Base-by-base conservation (phyloP, 37 sponge, comb jelly and placozoan species). In the Geodia barretti region DNA sequence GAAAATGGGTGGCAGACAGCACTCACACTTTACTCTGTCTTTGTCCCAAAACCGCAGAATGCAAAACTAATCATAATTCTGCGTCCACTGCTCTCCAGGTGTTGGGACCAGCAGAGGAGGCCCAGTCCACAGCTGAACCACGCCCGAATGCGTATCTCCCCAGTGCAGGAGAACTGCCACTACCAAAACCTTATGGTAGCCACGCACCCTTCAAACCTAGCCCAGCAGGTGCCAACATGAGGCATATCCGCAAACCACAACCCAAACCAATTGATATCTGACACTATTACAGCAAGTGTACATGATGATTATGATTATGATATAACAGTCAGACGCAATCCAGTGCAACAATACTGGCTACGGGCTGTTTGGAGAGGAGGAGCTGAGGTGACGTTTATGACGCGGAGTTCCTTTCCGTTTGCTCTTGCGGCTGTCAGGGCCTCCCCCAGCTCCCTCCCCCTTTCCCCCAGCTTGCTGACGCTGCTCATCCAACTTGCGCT, bases 141-240 rank as follows among this genome's bases (percentile, higher is more conserved):
- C 77, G 99, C 26, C 99, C 99, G 35, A 96, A 94, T 87, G 97
- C 99, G 1, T 98, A 98, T 79, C 76, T 98, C 20, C 99, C 99
- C 14, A 88, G 92, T 29, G 82, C 79, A 31, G 79, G 76, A n/a
- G 95, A 92, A 3, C 87, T 98, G 24, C 99, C 99, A 36, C 74
- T 98, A 21, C 97, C 99, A 2, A 91, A 93, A 72, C 99, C 99
- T 17, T 98, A 96, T 85, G 99, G 99, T 4, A 65, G 91, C 40
- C 91, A 89, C 17, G 99, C 99, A 23, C 99, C 99, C 36, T 98
- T 98, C 87, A 96, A 96, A 75, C 99, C 99, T 23, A 82, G 97
- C 4, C 84, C 84, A 68, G 95, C 90, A 47, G 99, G 99, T 21
- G 83, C 91, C 62, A 89, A 86, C 82, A 92, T 97, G 75, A 87